phyloP scores from a whole-genome alignment of 2,888 invertebrate species.

The Cryptosula pallasiana region DNA sequence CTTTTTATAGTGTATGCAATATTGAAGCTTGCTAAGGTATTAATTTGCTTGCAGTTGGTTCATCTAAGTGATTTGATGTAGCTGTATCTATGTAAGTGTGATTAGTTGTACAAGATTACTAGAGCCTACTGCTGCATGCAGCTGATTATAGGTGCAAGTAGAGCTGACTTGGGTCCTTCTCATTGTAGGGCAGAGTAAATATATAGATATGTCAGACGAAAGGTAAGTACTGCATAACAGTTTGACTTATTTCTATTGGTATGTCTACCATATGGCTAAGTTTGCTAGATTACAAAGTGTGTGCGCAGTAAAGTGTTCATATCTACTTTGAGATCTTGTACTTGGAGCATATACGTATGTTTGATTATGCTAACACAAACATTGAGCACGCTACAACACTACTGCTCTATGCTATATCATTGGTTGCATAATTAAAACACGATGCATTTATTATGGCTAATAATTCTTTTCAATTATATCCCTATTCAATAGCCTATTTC shows the following conservation, averaged over 20 bases:
- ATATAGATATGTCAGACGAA: background rate
- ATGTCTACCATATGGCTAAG: too few species aligned
- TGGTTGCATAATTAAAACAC: background rate
- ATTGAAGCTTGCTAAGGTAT: background rate
- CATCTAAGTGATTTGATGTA: background rate
- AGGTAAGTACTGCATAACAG: too few species aligned
- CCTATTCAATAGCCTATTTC: too few species aligned
- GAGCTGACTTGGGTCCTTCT: background rate
- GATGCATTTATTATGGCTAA: background rate
- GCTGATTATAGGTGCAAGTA: too few species aligned
- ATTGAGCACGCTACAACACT: background rate
- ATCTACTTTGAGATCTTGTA: too few species aligned
- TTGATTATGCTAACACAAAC: background rate
- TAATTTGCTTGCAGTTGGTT: background rate
- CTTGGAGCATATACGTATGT: too few species aligned
- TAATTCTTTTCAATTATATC: slow-evolving; percentile 2
- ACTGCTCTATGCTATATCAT: background rate
- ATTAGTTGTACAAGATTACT: background rate
- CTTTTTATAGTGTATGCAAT: background rate
- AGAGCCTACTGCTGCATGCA: background rate
- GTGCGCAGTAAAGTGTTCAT: too few species aligned
- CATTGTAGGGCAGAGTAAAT: background rate
- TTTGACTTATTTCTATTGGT: too few species aligned
- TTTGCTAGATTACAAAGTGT: too few species aligned
- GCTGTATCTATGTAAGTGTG: background rate